phyloP scores from a whole-genome alignment of 2,888 invertebrate species.

The Apotomis betuletana region DNA sequence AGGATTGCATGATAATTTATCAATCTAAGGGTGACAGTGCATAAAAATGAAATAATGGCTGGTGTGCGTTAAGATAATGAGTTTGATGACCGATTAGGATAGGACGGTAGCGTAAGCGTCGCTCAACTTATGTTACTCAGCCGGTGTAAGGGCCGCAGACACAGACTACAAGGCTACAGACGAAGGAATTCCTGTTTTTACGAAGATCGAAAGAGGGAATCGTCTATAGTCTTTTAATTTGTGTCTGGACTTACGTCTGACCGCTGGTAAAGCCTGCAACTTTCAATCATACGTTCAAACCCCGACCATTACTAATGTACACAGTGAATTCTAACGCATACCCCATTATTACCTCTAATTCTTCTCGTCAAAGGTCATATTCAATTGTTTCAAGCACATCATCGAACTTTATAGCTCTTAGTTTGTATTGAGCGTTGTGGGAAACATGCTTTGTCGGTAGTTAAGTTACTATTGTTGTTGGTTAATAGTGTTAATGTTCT shows the following conservation, averaged over 20 bases:
- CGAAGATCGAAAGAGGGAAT: too few relatives aligned
- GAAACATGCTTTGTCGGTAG: conserved; percentile 63
- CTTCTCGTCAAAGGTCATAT: conserved; percentile 45
- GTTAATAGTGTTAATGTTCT: conserved; percentile 52
- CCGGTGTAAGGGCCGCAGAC: too few relatives aligned
- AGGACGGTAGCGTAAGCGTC: too few relatives aligned
- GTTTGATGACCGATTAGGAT: too few relatives aligned
- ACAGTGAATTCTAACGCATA: conserved; percentile 16
- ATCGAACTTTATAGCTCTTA: conserved; percentile 46
- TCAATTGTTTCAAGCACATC: conserved; percentile 43
- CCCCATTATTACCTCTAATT: conserved; percentile 44
- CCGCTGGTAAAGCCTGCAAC: not conserved
- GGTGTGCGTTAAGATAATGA: too few relatives aligned
- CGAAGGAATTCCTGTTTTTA: too few relatives aligned
- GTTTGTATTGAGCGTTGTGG: conserved; percentile 59
- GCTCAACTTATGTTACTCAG: too few relatives aligned
- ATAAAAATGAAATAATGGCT: too few relatives aligned
- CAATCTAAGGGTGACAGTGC: too few relatives aligned
- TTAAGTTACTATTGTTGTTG: conserved; percentile 55
- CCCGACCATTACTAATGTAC: conserved; percentile 15
- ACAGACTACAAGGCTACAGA: too few relatives aligned
- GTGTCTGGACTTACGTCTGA: not conserved
- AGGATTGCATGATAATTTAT: too few relatives aligned
- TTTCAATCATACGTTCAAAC: conserved; percentile 11
- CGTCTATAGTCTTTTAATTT: too few relatives aligned